Evolutionary conservation across 2,113 vertebrate species (phyloP).

Genomic region (Pangasianodon gigas): DNA sequence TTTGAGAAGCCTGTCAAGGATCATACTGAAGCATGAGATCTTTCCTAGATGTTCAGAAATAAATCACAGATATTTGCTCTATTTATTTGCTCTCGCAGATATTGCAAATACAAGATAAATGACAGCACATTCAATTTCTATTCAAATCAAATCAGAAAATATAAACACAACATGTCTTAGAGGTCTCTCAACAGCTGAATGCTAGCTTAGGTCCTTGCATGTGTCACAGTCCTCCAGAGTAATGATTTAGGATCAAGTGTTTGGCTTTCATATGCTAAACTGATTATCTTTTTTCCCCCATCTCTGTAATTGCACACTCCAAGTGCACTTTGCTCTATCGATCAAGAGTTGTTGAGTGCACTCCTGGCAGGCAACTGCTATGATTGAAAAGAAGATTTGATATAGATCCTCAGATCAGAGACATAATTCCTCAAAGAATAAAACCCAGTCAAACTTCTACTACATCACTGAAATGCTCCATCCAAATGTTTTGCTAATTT

Average conservation of each 20-base stretch:
- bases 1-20: background rate
- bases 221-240: slow-evolving; percentile 1
- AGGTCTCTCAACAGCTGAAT: background rate
- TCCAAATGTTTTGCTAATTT: background rate
- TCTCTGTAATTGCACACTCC: slow-evolving; percentile 17
- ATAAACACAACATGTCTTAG: background rate
- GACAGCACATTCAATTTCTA: background rate
- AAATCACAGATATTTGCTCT: background rate
- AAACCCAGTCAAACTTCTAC: background rate
- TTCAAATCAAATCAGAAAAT: background rate
- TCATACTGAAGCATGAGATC: background rate
- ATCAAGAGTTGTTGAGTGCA: slow-evolving; percentile 28
- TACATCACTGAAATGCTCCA: background rate
- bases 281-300: slow-evolving; percentile 2
- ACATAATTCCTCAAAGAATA: background rate
- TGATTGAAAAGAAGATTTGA: slow-evolving; percentile 8
- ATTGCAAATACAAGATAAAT: background rate
- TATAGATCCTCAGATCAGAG: background rate
- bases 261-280: slow-evolving; percentile 29
- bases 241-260: slow-evolving; percentile 16
- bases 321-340: slow-evolving; percentile 42
- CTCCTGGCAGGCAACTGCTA: background rate
- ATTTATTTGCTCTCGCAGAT: background rate
- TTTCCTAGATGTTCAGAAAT: background rate
- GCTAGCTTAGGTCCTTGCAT: background rate